phyloP scores from a whole-genome alignment of 1,140 invertebrate species.

The Drosophila melanica region DNA sequence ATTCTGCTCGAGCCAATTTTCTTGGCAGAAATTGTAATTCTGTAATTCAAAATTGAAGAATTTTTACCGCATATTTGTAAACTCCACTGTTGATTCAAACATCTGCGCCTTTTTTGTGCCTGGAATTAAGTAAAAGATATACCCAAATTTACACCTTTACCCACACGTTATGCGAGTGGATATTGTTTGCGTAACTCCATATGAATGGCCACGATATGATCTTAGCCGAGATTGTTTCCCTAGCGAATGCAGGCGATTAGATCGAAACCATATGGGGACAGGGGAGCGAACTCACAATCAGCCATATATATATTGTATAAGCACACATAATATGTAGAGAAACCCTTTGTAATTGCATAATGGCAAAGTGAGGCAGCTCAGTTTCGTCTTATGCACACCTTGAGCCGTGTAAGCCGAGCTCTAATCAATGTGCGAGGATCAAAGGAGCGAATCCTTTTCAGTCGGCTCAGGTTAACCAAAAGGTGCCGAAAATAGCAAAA shows the following conservation, averaged over 20 bases:
- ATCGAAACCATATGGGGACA: slow-evolving; percentile 62
- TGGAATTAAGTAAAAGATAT: slow-evolving; percentile 20
- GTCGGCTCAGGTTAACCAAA: slow-evolving; percentile 78
- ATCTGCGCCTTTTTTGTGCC: slow-evolving; percentile 3
- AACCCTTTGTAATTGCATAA: slow-evolving; percentile 55
- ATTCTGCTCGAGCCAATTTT: too few relatives aligned
- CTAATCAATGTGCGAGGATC: slow-evolving; percentile 69
- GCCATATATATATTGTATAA: slow-evolving; percentile 29
- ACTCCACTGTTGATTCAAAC: neutral
- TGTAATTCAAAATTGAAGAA: too few relatives aligned
- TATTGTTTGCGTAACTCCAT: slow-evolving; percentile 6
- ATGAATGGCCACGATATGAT: slow-evolving; percentile 27
- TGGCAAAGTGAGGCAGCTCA: slow-evolving; percentile 47
- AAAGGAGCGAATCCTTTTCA: slow-evolving; percentile 42
- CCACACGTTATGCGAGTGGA: slow-evolving; percentile 2
- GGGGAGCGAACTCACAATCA: neutral
- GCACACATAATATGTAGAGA: neutral
- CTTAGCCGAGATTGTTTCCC: slow-evolving; percentile 45
- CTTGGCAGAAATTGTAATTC: too few relatives aligned
- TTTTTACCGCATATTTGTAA: too few relatives aligned
- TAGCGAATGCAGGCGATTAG: slow-evolving; percentile 51
- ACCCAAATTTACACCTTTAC: slow-evolving; percentile 13
- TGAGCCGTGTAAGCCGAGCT: slow-evolving; percentile 65
- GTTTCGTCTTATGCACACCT: slow-evolving; percentile 57
- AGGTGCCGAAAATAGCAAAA: slow-evolving; percentile 82